These are phyloP conservation scores for Pectinophora gossypiella DNA, from an alignment of 1,140 invertebrate genomes.

Conservation along the genomic window DNA sequence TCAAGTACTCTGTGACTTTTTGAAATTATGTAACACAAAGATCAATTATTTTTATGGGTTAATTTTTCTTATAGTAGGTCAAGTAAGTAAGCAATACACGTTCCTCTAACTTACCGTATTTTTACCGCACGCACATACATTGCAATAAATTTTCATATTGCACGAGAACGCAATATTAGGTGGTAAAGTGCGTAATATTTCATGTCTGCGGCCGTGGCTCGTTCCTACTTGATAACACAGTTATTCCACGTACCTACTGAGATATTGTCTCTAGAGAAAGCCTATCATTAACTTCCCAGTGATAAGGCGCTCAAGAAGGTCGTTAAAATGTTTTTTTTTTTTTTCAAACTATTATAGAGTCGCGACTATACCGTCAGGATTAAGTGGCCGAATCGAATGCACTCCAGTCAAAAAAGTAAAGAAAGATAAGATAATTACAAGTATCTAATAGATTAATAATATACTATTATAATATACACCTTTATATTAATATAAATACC, in stretches of 20 bases:
- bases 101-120: conserved; percentile 55
- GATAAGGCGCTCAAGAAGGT: conserved; percentile 1
- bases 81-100: conserved; percentile 27
- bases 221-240: conserved; percentile 44
- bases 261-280: conserved; percentile 25
- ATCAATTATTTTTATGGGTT: too few species aligned
- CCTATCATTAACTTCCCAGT: conserved; percentile 1
- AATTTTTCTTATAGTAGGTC: conserved; percentile 9
- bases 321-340: too few species aligned
- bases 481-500: too few species aligned
- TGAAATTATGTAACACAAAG: too few species aligned
- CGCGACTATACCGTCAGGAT: too few species aligned
- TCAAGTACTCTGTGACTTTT: too few species aligned
- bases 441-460: too few species aligned
- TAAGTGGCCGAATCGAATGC: too few species aligned
- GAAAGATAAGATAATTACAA: too few species aligned
- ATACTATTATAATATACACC: too few species aligned
- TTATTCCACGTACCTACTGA: conserved; percentile 25
- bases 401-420: too few species aligned
- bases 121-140: conserved; percentile 33
- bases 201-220: conserved; percentile 38
- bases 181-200: conserved; percentile 64
- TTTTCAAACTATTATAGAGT: too few species aligned
- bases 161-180: conserved; percentile 60
- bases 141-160: conserved; percentile 72